phyloP scores from a whole-genome alignment of 2,888 invertebrate species.

The Rhimphoctona megacephalus region DNA sequence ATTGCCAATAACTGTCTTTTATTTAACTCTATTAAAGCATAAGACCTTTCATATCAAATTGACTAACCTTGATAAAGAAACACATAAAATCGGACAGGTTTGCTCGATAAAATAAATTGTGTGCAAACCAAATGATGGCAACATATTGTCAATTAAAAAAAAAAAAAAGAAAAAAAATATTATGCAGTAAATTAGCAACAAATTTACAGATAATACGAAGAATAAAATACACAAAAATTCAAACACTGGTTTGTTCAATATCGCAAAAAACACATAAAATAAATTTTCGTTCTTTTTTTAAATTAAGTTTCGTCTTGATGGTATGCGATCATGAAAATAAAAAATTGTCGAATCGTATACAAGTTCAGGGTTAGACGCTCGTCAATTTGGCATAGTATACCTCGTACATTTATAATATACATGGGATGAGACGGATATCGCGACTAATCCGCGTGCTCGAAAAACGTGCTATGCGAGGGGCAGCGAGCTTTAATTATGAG shows the following conservation, averaged over 20 bases:
- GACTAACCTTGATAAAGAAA: neutral
- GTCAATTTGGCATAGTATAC: neutral
- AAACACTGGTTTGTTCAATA: neutral
- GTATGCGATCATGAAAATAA: neutral
- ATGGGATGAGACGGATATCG: constrained; percentile 45
- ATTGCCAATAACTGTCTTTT: neutral
- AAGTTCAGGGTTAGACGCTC: neutral
- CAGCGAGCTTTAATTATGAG: constrained; percentile 74
- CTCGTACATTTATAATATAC: neutral
- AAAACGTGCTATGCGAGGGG: constrained; percentile 31
- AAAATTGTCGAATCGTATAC: neutral
- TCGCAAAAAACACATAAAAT: no score
- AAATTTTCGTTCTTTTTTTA: no score
- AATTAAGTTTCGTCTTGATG: neutral
- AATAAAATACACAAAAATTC: neutral
- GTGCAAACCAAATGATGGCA: neutral
- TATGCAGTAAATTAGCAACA: neutral
- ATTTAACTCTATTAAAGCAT: neutral
- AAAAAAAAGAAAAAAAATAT: neutral
- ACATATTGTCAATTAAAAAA: neutral
- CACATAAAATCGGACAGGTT: neutral
- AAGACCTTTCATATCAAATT: neutral
- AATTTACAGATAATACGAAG: neutral
- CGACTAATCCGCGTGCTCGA: constrained; percentile 65
- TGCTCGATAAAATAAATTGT: no score